Evolutionary conservation across 1,140 invertebrate species (phyloP), one percentile per base, ranked within the genome.

Genomic region (Drosophila hydei): DNA sequence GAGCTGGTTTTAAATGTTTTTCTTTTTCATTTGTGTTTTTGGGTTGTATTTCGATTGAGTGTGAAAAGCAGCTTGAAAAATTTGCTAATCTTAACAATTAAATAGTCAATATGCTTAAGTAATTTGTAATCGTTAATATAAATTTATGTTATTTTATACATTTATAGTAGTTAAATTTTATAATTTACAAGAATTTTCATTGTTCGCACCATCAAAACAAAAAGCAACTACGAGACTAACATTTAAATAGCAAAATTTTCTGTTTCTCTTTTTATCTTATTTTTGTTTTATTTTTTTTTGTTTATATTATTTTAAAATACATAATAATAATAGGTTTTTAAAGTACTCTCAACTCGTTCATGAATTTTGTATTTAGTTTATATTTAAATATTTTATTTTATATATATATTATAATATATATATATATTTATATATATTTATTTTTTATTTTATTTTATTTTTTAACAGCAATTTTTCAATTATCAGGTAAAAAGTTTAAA

Each of bases 401-500:
- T 33, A 33, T 33, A 30, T 30, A 21, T 25, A 11, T 48, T 27
- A 42, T 14, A 42, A 42, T 42, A 14, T 14, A 40, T 40, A 16
- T 30, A 14, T 59, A 16, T 23, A n/a, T 47, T 33, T 69, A 23
- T 30, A 2, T 40, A 25, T 60, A 19, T 50, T 21, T 42, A 59
- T 50, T 42, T 27, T 58, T 38, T 52, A n/a, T 43, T 60, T 56
- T 40, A 45, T 52, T 33, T 47, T 55, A 55, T 50, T 8, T 18
- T 79, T 88, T 67, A 88, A 88, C 83, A 88, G 83, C 83, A 88
- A 88, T 79, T 88, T 88, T 83, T 87, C 75, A 88, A 79, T 88
- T 88, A 88, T 88, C 83, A 88, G 83, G 83, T 88, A 88, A 76
- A 88, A 88, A 89, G 85, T 89, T 89, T 70, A 89, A 72, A 89